A percentile compares a stretch with the other conserved stretches of the same genome.
These are phyloP conservation scores for Augiades crinisus DNA, from an alignment of 2,888 invertebrate species.

Conservation along the genomic window DNA sequence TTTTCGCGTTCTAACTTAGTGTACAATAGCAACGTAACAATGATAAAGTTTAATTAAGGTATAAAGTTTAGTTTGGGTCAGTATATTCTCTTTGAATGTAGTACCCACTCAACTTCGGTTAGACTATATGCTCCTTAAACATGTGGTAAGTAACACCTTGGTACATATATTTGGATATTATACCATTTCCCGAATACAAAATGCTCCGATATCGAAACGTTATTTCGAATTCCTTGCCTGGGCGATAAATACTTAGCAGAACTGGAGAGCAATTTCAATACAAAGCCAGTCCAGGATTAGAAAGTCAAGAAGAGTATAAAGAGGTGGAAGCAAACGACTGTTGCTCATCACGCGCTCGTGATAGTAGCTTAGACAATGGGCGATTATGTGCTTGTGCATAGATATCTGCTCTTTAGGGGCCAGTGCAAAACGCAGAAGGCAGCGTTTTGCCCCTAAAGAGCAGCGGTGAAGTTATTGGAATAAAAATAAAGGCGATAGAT, in stretches of 20 bases:
- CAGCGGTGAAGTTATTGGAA: too few species aligned
- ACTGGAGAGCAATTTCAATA: constrained; percentile 31
- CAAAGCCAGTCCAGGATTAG: constrained; percentile 38
- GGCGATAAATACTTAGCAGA: constrained; percentile 6
- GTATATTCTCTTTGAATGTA: too few species aligned
- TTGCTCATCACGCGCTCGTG: constrained; percentile 66
- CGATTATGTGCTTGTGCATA: constrained; percentile 65
- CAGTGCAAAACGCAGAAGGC: constrained; percentile 39
- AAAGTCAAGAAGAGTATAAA: constrained; percentile 39
- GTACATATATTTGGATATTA: too few species aligned
- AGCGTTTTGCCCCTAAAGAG: too few species aligned
- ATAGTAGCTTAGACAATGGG: constrained; percentile 63
- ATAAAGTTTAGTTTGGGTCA: too few species aligned
- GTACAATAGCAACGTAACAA: too few species aligned
- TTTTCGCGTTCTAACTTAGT: too few species aligned
- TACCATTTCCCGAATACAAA: too few species aligned
- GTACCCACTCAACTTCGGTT: too few species aligned
- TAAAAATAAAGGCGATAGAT: not conserved
- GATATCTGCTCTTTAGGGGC: constrained; percentile 43
- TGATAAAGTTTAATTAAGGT: too few species aligned
- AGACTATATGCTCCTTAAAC: too few species aligned
- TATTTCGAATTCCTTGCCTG: not conserved
- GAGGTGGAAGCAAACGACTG: constrained; percentile 35
- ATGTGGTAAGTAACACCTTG: too few species aligned
- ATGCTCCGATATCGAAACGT: not conserved